phyloP scores from a whole-genome alignment of 30 jellyfish, hydroid and myxozoan genomes.

The Turritopsis rubra region DNA sequence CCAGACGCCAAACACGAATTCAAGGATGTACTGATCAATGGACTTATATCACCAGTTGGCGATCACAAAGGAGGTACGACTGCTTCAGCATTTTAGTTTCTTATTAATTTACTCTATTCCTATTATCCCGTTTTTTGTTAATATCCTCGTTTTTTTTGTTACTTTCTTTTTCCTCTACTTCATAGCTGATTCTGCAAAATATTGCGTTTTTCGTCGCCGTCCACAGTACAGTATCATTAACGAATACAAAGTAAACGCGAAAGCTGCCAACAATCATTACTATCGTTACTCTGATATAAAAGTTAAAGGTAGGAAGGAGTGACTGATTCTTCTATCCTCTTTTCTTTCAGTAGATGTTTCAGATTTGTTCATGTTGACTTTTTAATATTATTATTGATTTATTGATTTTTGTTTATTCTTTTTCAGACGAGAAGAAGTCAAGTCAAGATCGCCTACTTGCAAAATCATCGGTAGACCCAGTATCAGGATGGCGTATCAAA shows the following conservation, averaged over 20 bases:
- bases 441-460: constrained; percentile 48
- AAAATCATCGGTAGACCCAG: constrained; percentile 45
- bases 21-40: constrained; percentile 12
- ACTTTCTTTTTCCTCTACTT: too few relatives aligned
- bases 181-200: constrained; percentile 55
- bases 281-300: constrained; percentile 81
- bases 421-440: constrained; percentile 58
- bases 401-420: too few relatives aligned
- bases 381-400: too few relatives aligned
- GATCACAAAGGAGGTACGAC: constrained; percentile 6
- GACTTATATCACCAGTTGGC: not conserved
- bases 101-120: not conserved
- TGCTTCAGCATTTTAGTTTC: not conserved
- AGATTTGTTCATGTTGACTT: not conserved
- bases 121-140: not conserved
- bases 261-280: constrained; percentile 95
- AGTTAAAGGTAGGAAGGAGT: constrained; percentile 62
- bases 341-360: not conserved
- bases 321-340: not conserved
- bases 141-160: not conserved
- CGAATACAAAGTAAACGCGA: constrained; percentile 75
- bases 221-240: constrained; percentile 66
- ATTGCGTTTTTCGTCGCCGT: constrained; percentile 55
- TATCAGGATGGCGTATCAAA: constrained; percentile 81
- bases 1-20: not conserved